phyloP scores from a whole-genome alignment of 2,797 vertebrate species.

The Pitangus sulphuratus region DNA sequence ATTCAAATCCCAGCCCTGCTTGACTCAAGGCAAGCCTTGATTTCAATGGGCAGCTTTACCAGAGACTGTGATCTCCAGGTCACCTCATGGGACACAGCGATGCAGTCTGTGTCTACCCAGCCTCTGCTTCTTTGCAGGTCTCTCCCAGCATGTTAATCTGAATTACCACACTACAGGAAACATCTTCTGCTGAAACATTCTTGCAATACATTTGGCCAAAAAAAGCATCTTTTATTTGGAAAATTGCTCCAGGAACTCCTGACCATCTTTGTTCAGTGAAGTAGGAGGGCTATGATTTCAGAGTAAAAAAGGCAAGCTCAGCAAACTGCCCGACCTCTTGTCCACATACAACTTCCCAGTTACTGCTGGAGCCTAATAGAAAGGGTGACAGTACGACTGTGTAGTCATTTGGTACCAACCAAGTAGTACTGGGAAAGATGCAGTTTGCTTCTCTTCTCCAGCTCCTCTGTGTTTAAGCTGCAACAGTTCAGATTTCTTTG shows the following conservation, averaged over 20 bases:
- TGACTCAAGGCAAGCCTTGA: neutral
- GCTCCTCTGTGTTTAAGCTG: neutral
- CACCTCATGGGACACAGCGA: neutral
- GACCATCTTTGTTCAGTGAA: neutral
- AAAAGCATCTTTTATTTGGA: neutral
- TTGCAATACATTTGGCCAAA: neutral
- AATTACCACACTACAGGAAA: neutral
- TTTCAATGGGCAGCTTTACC: neutral
- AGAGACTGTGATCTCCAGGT: neutral
- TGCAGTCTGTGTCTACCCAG: neutral
- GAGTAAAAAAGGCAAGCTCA: neutral
- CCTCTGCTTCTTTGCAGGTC: neutral
- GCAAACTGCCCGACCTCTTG: neutral
- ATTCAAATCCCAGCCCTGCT: neutral
- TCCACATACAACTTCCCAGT: neutral
- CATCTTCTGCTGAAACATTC: slow-evolving; percentile 4
- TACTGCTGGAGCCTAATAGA: neutral
- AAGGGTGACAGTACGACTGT: neutral
- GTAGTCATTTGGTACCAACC: neutral
- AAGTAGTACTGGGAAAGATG: neutral
- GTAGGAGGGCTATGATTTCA: neutral
- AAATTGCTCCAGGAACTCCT: slow-evolving; percentile 45
- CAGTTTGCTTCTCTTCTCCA: neutral
- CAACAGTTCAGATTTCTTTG: neutral
- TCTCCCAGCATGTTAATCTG: neutral